Conservation (phyloP, 2,797 vertebrate genomes). For the Anguilla megastoma region DNA sequence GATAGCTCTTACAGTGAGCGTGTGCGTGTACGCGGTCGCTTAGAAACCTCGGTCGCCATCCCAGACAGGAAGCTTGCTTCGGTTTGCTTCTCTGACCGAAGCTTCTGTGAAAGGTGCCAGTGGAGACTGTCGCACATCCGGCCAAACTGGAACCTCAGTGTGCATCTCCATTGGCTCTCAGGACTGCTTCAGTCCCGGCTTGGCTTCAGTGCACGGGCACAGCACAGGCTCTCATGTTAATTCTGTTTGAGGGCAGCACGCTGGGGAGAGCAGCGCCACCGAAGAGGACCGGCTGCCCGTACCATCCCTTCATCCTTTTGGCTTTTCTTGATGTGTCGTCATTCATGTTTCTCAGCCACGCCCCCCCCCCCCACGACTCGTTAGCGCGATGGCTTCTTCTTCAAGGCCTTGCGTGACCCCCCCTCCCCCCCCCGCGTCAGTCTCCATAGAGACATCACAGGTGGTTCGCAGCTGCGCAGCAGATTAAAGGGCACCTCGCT, state of each 20-base stretch:
- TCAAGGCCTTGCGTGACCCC: neutral
- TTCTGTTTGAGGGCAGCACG: neutral
- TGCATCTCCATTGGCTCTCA: neutral
- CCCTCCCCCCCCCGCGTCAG: neutral
- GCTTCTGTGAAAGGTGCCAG: neutral
- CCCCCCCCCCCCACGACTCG: neutral
- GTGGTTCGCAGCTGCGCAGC: neutral
- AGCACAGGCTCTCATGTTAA: too few species aligned
- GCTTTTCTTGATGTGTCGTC: neutral
- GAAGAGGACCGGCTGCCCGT: neutral
- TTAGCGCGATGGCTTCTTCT: constrained; percentile 20
- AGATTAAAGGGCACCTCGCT: constrained; percentile 22
- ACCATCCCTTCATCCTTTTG: neutral
- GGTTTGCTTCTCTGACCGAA: neutral
- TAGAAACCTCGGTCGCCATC: neutral
- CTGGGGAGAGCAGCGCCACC: neutral
- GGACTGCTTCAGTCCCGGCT: too few species aligned
- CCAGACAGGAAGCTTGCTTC: neutral
- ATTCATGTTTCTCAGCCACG: neutral
- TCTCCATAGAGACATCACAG: neutral
- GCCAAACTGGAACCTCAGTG: neutral
- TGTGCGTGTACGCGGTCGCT: neutral
- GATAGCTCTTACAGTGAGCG: neutral
- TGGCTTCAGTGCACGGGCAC: neutral
- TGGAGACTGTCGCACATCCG: neutral